Conservation (phyloP, 2,888 invertebrate genomes). For the Drosophila ustulata region DNA sequence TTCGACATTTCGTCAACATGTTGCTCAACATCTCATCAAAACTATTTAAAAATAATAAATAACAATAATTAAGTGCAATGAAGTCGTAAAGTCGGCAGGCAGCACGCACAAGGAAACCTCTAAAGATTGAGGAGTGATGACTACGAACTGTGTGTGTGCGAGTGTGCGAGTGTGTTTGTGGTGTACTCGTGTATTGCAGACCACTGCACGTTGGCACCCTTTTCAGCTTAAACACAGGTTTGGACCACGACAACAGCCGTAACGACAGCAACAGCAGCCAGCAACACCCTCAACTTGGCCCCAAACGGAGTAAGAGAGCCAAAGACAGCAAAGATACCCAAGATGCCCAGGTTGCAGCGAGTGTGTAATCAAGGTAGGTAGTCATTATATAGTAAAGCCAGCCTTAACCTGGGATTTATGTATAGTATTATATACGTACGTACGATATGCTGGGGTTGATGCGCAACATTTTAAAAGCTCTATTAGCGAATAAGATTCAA, state of each 20-base stretch:
- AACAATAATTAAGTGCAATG: constrained; percentile 85
- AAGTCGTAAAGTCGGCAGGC: constrained; percentile 67
- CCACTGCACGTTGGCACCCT: constrained; percentile 82
- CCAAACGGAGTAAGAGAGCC: neutral
- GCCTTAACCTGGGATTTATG: constrained; percentile 69
- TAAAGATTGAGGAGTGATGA: constrained; percentile 16
- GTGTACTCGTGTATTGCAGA: constrained; percentile 49
- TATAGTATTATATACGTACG: constrained; percentile 34
- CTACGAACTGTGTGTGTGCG: neutral
- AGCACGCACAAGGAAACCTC: constrained; percentile 27
- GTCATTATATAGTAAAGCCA: constrained; percentile 75
- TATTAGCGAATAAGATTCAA: constrained; percentile 52
- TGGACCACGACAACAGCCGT: constrained; percentile 41
- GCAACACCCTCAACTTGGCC: constrained; percentile 65
- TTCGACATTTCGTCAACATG: constrained; percentile 82
- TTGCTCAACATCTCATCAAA: constrained; percentile 80
- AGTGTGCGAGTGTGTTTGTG: constrained; percentile 13
- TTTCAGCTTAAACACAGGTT: constrained; percentile 83
- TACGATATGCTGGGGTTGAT: constrained; percentile 57
- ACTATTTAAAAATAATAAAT: constrained; percentile 84
- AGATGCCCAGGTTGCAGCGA: constrained; percentile 25
- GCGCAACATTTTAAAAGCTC: constrained; percentile 64
- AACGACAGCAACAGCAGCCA: constrained; percentile 32
- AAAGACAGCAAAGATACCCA: neutral
- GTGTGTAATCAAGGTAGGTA: constrained; percentile 79